These are phyloP conservation scores for Phrynosoma platyrhinos DNA, from an alignment of 2,113 vertebrate genomes.

Conservation along the genomic window DNA sequence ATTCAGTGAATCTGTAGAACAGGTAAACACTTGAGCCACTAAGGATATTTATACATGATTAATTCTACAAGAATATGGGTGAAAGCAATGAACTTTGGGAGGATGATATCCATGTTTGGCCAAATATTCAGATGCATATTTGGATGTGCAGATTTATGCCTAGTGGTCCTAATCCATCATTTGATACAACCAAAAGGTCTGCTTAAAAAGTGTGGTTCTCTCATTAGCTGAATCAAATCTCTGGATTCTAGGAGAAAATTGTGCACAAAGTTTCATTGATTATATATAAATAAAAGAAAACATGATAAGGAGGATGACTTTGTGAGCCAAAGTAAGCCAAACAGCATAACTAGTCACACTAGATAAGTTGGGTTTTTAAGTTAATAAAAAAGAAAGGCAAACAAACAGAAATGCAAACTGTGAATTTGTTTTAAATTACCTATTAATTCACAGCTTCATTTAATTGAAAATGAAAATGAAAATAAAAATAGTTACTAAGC, in stretches of 20 bases:
- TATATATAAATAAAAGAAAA: constrained; percentile 25
- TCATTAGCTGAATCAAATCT: neutral
- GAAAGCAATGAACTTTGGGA: neutral
- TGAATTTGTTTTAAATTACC: constrained; percentile 49
- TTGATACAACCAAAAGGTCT: neutral
- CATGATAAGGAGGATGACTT: constrained; percentile 4
- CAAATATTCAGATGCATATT: neutral
- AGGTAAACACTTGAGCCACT: neutral
- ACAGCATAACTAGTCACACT: constrained; percentile 29
- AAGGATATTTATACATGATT: neutral
- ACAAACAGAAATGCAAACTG: constrained; percentile 5
- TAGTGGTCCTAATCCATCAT: too few relatives aligned
- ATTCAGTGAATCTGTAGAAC: neutral
- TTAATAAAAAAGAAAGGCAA: neutral
- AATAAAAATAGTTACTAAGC: neutral
- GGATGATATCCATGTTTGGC: neutral
- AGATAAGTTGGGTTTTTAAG: constrained; percentile 36
- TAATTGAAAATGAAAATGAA: constrained; percentile 5
- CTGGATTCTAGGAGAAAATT: neutral
- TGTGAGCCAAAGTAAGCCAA: neutral
- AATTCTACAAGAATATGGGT: neutral
- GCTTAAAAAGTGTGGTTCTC: neutral
- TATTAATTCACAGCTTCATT: constrained; percentile 3
- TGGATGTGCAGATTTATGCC: too few relatives aligned
- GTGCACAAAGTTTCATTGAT: neutral